Conservation (phyloP, 1,140 invertebrate species). For the Drosophila seguyi region DNA sequence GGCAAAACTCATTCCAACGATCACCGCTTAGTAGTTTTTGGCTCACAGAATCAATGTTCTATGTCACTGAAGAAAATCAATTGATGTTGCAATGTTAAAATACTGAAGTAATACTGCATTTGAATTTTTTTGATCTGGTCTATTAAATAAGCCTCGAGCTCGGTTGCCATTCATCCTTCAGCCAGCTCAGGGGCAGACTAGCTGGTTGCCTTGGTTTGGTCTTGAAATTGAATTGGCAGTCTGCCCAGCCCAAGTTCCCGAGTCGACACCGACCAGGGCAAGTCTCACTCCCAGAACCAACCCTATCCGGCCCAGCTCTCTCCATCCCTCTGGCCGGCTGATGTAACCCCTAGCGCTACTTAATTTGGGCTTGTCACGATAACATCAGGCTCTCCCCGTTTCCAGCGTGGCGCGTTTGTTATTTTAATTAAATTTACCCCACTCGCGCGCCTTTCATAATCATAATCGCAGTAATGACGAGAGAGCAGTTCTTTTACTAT, state of each 20-base stretch:
- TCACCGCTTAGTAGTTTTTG: background rate
- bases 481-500: constrained; percentile 47
- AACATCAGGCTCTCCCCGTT: constrained; percentile 58
- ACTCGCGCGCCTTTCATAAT: constrained; percentile 42
- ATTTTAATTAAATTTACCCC: constrained; percentile 75
- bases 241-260: constrained; percentile 9
- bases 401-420: constrained; percentile 47
- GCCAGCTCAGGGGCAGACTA: constrained; percentile 17
- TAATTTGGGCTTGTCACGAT: constrained; percentile 82
- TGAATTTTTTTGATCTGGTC: constrained; percentile 4
- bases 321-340: constrained; percentile 37
- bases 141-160: constrained; percentile 14
- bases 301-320: background rate
- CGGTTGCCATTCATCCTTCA: constrained; percentile 27
- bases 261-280: background rate
- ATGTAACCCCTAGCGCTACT: constrained; percentile 69
- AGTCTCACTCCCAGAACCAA: background rate
- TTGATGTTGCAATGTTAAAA: background rate
- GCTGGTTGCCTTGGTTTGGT: constrained; percentile 52
- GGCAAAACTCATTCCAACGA: background rate
- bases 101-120: background rate
- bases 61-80: background rate
- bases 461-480: constrained; percentile 53
- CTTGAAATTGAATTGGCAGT: constrained; percentile 60
- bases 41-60: background rate